These are phyloP conservation scores for Montifringilla adamsi DNA, from an alignment of 2,113 vertebrate genomes.

Conservation along the genomic window DNA sequence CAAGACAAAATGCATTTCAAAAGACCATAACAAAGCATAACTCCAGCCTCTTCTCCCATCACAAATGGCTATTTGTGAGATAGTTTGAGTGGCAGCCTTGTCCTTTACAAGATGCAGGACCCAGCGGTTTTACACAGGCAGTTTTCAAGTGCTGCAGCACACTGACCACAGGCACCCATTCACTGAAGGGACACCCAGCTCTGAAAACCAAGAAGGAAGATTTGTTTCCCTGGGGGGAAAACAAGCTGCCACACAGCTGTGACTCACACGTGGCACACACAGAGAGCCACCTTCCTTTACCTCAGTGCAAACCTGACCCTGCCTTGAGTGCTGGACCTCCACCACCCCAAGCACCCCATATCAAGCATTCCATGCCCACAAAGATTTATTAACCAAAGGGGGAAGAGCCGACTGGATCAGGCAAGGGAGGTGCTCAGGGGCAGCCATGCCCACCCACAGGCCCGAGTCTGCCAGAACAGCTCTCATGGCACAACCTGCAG, in stretches of 20 bases:
- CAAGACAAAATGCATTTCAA: not conserved
- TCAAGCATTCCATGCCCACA: rapidly evolving
- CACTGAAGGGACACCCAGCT: rapidly evolving
- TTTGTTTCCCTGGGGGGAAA: not conserved
- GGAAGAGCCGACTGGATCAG: not conserved
- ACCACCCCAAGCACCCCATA: rapidly evolving
- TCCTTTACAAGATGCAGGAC: rapidly evolving
- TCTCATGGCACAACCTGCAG: rapidly evolving
- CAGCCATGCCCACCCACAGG: rapidly evolving
- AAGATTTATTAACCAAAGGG: not conserved
- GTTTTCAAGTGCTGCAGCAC: not conserved
- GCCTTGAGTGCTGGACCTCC: not conserved
- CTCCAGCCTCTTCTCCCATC: not conserved
- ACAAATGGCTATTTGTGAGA: not conserved
- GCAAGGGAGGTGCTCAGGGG: not conserved
- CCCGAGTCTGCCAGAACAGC: not conserved
- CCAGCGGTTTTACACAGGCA: not conserved
- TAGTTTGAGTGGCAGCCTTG: not conserved
- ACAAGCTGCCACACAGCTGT: rapidly evolving
- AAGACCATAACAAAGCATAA: not conserved
- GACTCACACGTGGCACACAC: not conserved
- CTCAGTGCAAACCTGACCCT: not conserved
- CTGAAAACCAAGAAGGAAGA: not conserved
- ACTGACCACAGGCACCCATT: not conserved
- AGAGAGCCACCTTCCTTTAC: not conserved